These are phyloP conservation scores for Ciona savignyi DNA, from an alignment of 23 tunicate genomes.

Conservation along the genomic window DNA sequence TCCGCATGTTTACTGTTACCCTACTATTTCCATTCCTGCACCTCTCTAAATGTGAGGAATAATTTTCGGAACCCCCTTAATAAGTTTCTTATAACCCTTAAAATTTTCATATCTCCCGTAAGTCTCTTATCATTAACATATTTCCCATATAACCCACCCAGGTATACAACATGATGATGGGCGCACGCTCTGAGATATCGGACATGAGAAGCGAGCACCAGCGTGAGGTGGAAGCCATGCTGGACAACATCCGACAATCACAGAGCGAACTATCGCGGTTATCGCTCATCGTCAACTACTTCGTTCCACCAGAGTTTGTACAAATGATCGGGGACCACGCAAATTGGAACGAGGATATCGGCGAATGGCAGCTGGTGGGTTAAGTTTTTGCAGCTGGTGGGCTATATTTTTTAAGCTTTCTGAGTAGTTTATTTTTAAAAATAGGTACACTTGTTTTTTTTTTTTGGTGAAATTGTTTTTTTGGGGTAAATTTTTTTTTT, in stretches of 20 bases:
- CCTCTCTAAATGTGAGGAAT: too few relatives aligned
- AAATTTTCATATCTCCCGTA: background rate
- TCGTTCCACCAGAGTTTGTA: constrained; percentile 60
- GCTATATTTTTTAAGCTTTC: background rate
- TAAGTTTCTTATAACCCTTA: background rate
- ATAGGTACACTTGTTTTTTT: too few relatives aligned
- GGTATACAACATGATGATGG: constrained; percentile 73
- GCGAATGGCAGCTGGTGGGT: constrained; percentile 94
- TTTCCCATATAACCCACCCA: background rate
- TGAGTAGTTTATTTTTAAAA: background rate
- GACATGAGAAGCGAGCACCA: constrained; percentile 81
- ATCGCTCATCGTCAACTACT: constrained; percentile 56
- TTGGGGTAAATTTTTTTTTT: too few relatives aligned
- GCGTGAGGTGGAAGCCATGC: constrained; percentile 81
- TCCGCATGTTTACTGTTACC: too few relatives aligned
- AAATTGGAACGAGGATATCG: constrained; percentile 95
- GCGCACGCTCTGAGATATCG: constrained; percentile 62
- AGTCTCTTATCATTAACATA: background rate
- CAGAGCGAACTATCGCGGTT: constrained; percentile 56
- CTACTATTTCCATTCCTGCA: too few relatives aligned
- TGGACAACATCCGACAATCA: constrained; percentile 57
- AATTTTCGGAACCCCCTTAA: too few relatives aligned
- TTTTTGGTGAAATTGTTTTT: too few relatives aligned
- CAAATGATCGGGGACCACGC: constrained; percentile 64
- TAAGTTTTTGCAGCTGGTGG: too few relatives aligned